phyloP scores from a whole-genome alignment of 1,140 invertebrate species.

The Galleria mellonella region DNA sequence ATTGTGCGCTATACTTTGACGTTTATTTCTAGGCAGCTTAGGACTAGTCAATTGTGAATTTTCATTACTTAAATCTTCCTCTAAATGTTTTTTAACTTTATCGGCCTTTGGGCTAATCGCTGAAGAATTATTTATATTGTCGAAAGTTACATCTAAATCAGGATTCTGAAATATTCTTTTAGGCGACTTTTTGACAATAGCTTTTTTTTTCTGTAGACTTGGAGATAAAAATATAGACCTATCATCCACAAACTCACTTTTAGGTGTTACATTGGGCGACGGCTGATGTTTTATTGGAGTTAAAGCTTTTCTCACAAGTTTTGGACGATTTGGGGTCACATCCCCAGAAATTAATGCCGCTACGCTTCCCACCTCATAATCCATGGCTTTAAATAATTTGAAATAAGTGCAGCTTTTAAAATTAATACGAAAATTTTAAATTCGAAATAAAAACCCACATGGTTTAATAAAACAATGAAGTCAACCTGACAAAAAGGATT shows the following conservation, averaged over 20 bases:
- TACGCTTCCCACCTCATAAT: slow-evolving; percentile 61
- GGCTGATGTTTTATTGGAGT: slow-evolving; percentile 61
- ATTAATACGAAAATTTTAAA: slow-evolving; percentile 3
- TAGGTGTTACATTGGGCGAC: slow-evolving; percentile 65
- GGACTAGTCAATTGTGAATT: neutral
- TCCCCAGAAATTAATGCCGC: slow-evolving; percentile 60
- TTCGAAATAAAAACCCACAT: neutral
- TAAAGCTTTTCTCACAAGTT: slow-evolving; percentile 37
- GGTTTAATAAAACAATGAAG: neutral
- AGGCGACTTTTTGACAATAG: slow-evolving; percentile 63
- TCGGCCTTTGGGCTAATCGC: slow-evolving; percentile 44
- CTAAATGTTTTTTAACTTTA: slow-evolving; percentile 60
- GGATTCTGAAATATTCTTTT: slow-evolving; percentile 64
- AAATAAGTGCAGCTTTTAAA: too few relatives aligned
- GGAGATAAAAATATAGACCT: slow-evolving; percentile 61
- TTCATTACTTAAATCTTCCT: slow-evolving; percentile 41
- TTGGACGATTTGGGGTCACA: slow-evolving; percentile 60
- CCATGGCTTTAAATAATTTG: slow-evolving; percentile 29
- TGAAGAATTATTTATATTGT: slow-evolving; percentile 23
- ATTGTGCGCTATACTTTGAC: neutral
- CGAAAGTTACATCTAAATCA: slow-evolving; percentile 38
- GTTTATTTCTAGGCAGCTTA: slow-evolving; percentile 30
- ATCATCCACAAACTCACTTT: slow-evolving; percentile 53
- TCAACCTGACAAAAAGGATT: too few relatives aligned
- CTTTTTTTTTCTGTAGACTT: slow-evolving; percentile 58